Evolutionary conservation across 2,888 invertebrate species (phyloP), one percentile per base, ranked within the genome.

Genomic region (Spodoptera exigua): DNA sequence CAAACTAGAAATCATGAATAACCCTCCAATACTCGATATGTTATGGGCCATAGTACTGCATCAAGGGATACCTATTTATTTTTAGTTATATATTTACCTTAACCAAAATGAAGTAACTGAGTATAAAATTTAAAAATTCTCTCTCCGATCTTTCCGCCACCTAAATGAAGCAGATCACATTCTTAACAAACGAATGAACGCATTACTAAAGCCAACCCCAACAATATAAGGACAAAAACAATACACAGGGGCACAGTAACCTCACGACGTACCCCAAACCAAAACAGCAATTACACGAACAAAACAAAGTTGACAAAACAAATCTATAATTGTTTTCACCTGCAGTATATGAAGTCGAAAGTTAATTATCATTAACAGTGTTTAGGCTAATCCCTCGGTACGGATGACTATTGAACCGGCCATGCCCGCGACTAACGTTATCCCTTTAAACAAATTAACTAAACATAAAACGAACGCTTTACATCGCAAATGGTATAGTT

Each of bases 371-470:
- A 72, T 72, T 74, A 70, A 61, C 55, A 48, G 68, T 60, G 54
- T 61, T 65, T 60, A 60, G 49, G n/a, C 35, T 66, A 66, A 75
- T 69, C 72, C 55, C 51, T 53, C 43, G 49, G 37, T 44, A 54
- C 43, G 47, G 39, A 32, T 46, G 45, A 55, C 44, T 47, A 62
- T 62, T 39, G 53, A 70, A 56, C 58, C 40, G 49, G 17, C 11
- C 48, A 58, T 55, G 21, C 74, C 71, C 80, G 45, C 53, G 78
- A 67, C 76, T 46, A 58, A 18, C 67, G 52, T 70, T 74, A 65
- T 53, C 63, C 63, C 74, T 54, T 72, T 81, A 83, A 82, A 83
- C 83, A 79, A 83, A 83, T 83, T 83, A 83, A 81, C 75, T 70
- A 72, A 68, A 76, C 78, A 73, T 74, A 70, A 70, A 72, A 70